Base-by-base conservation (phyloP, 2,797 vertebrate genomes). In the Euphonia xanthogaster region DNA sequence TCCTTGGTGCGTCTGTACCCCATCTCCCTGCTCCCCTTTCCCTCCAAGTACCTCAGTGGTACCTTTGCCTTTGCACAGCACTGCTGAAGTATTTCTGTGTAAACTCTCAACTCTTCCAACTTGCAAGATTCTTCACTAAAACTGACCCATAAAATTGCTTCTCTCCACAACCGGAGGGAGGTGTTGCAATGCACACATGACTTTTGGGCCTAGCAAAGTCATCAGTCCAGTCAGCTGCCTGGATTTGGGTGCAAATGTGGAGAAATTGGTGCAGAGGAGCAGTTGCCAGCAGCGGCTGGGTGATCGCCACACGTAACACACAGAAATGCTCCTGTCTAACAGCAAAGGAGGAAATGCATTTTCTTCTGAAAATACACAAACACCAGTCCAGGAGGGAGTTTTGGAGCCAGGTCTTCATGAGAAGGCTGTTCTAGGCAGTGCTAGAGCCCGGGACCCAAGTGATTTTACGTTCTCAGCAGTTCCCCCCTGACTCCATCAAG, bases 11-110 rank as follows among this genome's bases (percentile, higher is more conserved):
- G 16, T 10, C 6, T 37, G 4, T 25, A 82, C 6, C 18, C 9
- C 22, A 18, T 6, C 39, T 74, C n/a, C 30, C 55, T 17, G 20
- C 55, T 63, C 14, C 54, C 31, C 28, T 62, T 55, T 60, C 40
- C 19, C 60, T 57, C 58, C 0, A 0, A 51, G 20, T 18, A 8
- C 20, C 63, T 61, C 66, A 33, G 12, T 1, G 2, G 7, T 47
- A 20, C 47, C 30, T 51, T 65, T 13, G 57, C 11, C 45, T 55
- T 88, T 8, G 33, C 50, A 63, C 40, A 23, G 11, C n/a, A 2
- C 31, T 25, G 63, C 42, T 86, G 42, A 54, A 61, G 47, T 16
- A 1, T 31, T 76, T 60, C 55, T 28, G 31, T 14, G 4, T 28
- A 39, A 86, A 53, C 33, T 68, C 55, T 60, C 30, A 24, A 27